A percentile compares a stretch with the other conserved stretches of the same genome.
These are phyloP conservation scores for Apamea anceps DNA, from an alignment of 2,888 invertebrate genomes.

Conservation along the genomic window DNA sequence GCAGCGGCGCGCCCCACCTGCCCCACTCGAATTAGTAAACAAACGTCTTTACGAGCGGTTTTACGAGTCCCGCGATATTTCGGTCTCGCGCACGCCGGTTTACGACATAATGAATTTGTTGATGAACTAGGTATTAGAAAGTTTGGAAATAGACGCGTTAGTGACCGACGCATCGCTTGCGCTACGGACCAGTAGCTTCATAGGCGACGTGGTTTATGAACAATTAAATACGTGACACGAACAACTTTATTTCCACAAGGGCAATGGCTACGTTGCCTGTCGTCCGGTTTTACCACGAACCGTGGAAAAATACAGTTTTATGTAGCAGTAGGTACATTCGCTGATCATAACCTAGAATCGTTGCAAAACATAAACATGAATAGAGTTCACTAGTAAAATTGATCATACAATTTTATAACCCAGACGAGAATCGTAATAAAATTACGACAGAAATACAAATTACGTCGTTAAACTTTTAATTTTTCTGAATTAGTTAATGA, in stretches of 20 bases:
- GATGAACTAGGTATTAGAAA: slow-evolving; percentile 90
- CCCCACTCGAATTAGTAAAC: slow-evolving; percentile 90
- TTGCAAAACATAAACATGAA: slow-evolving; percentile 42
- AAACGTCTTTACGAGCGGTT: slow-evolving; percentile 90
- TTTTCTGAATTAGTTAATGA: slow-evolving; percentile 33
- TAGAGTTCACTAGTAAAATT: slow-evolving; percentile 48
- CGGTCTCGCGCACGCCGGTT: slow-evolving; percentile 88
- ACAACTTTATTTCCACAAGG: slow-evolving; percentile 31
- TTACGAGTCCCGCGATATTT: slow-evolving; percentile 90
- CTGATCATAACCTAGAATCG: slow-evolving; percentile 49
- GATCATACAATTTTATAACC: slow-evolving; percentile 50
- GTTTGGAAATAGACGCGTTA: slow-evolving; percentile 89
- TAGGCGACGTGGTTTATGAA: slow-evolving; percentile 65
- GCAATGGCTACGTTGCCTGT: slow-evolving; percentile 20
- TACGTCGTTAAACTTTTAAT: slow-evolving; percentile 31
- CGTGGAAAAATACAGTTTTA: slow-evolving; percentile 41
- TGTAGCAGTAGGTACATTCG: slow-evolving; percentile 23
- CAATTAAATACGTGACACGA: slow-evolving; percentile 65
- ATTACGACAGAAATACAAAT: slow-evolving; percentile 49
- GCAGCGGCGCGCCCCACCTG: slow-evolving; percentile 85
- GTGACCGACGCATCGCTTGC: slow-evolving; percentile 79
- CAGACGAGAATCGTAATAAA: slow-evolving; percentile 50
- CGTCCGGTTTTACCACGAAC: not conserved
- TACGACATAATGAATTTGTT: slow-evolving; percentile 91
- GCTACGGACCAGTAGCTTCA: slow-evolving; percentile 54